Evolutionary conservation across 2,888 invertebrate species (phyloP), one percentile per base, ranked within the genome.

Genomic region (Seira sanloemensis): DNA sequence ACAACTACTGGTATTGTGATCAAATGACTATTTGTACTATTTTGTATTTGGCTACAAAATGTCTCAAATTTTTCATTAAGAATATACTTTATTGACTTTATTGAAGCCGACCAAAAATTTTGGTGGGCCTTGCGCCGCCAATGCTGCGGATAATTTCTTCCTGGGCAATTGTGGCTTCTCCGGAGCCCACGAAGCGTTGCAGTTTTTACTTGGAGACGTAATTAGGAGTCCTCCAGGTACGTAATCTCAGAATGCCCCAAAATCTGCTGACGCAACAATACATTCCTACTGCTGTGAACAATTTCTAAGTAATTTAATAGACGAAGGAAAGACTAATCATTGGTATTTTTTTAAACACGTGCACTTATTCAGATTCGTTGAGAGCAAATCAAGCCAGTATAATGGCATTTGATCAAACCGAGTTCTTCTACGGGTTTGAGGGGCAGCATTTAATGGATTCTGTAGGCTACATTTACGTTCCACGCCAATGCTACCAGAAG

Each of bases 1-100:
- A 16, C 77, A 84, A 50, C 54, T 88, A 18, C 26, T 88, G 73
- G 88, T 88, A 72, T n/a, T n/a, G n/a, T n/a, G n/a, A n/a, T n/a
- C n/a, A n/a, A n/a, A n/a, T n/a, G n/a, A n/a, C n/a, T n/a, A n/a
- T n/a, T n/a, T n/a, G n/a, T n/a, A n/a, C n/a, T n/a, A n/a, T n/a
- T n/a, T n/a, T n/a, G n/a, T n/a, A n/a, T n/a, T n/a, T n/a, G n/a
- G n/a, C n/a, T n/a, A n/a, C n/a, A n/a, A n/a, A n/a, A n/a, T n/a
- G n/a, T n/a, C n/a, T n/a, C n/a, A n/a, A n/a, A n/a, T n/a, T n/a
- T n/a, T n/a, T n/a, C n/a, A n/a, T n/a, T n/a, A n/a, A n/a, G n/a
- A n/a, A n/a, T n/a, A n/a, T n/a, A n/a, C n/a, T n/a, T n/a, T n/a
- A n/a, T n/a, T n/a, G n/a, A n/a, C n/a, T n/a, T n/a, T n/a, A n/a